phyloP scores from a whole-genome alignment of 1,140 invertebrate species.

The Ceratosolen fusciceps region DNA sequence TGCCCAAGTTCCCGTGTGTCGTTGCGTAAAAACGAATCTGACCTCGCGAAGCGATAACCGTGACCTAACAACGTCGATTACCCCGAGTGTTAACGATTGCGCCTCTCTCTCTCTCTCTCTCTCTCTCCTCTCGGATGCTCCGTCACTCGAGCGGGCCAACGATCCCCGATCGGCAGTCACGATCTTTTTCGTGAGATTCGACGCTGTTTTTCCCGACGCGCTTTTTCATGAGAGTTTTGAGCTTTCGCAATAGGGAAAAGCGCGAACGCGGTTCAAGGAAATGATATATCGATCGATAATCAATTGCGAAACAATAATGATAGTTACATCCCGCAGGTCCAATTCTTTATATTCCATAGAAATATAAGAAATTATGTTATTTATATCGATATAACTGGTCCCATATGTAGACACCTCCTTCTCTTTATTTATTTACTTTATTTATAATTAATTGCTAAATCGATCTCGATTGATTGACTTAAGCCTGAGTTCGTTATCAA shows the following conservation, averaged over 20 bases:
- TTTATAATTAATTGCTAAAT: no score
- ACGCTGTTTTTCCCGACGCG: neutral
- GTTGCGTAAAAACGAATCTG: neutral
- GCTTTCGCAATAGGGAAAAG: neutral
- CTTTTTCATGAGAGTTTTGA: neutral
- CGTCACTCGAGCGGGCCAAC: constrained; percentile 2
- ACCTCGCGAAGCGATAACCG: constrained; percentile 2
- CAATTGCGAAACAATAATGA: no score
- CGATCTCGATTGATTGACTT: no score
- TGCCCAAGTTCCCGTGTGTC: neutral
- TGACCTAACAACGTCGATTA: neutral
- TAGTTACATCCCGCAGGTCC: no score
- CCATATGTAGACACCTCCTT: no score
- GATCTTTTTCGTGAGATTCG: neutral
- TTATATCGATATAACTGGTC: no score
- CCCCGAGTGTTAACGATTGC: neutral
- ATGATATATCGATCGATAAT: neutral
- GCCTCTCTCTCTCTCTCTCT: neutral
- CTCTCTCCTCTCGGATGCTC: no score
- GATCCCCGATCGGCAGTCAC: neutral
- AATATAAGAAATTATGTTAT: no score
- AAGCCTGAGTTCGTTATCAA: no score
- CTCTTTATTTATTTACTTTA: no score
- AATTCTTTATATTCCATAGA: no score
- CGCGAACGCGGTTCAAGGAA: neutral